These are phyloP conservation scores for Apostichopus parvimensis DNA, from an alignment of 35 echinoderm and acorn worm genomes.

Conservation along the genomic window DNA sequence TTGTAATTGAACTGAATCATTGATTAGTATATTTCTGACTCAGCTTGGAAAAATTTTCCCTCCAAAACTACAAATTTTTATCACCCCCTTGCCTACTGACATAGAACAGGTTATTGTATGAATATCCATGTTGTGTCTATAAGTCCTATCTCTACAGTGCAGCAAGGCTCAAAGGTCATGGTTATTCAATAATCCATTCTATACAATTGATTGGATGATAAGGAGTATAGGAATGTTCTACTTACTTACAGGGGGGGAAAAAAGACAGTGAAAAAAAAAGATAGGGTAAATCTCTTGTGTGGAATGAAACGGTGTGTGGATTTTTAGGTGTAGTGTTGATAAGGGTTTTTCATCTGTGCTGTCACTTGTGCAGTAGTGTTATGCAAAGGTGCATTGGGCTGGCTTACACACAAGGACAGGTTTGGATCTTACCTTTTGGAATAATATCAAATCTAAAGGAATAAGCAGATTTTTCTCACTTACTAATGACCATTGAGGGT, in stretches of 20 bases:
- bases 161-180: no score
- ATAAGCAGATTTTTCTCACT: background rate
- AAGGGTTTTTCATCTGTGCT: background rate
- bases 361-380: conserved; percentile 2
- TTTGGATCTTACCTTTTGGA: conserved; percentile 13
- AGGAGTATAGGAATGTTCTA: no score
- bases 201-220: no score
- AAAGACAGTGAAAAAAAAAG: no score
- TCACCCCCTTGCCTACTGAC: background rate
- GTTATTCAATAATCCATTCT: no score
- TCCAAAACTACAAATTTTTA: background rate
- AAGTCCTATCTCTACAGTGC: no score
- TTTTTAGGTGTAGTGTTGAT: background rate
- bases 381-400: background rate
- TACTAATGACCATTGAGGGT: background rate
- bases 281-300: no score
- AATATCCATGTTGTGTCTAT: no score
- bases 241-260: no score
- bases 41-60: conserved; percentile 26
- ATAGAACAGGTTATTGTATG: no score
- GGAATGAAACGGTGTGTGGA: no score
- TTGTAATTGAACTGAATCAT: conserved; percentile 21
- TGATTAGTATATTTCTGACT: conserved; percentile 34
- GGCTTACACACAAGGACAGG: background rate
- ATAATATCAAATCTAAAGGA: conserved; percentile 6